Conservation (phyloP, 2,888 invertebrate species). For the Eubasilissa splendida region DNA sequence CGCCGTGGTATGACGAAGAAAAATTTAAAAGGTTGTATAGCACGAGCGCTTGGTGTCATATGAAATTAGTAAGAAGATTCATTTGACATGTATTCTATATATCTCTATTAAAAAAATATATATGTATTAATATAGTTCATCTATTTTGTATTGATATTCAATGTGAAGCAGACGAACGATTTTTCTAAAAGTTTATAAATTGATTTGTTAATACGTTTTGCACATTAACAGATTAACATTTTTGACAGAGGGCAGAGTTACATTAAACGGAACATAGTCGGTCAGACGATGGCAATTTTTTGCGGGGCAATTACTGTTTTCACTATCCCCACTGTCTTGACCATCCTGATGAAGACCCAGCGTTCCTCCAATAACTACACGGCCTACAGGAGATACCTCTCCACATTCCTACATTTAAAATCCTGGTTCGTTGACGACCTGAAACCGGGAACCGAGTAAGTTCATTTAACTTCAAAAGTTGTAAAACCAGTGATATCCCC, state of each 20-base stretch:
- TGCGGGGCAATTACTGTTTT: slow-evolving; percentile 83
- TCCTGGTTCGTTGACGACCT: slow-evolving; percentile 85
- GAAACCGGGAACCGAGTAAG: slow-evolving; percentile 74
- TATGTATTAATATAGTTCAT: too few species aligned
- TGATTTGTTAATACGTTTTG: too few species aligned
- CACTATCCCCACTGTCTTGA: slow-evolving; percentile 81
- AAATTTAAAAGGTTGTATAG: slow-evolving; percentile 74
- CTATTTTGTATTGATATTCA: too few species aligned
- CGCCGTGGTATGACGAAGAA: slow-evolving; percentile 78
- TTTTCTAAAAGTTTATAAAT: too few species aligned
- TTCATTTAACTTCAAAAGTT: too few species aligned
- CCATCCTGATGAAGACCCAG: slow-evolving; percentile 80
- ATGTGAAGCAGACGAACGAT: too few species aligned
- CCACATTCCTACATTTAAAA: slow-evolving; percentile 84
- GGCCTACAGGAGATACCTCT: slow-evolving; percentile 84
- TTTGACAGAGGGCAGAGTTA: slow-evolving; percentile 79
- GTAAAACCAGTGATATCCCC: neutral
- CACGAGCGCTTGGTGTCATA: slow-evolving; percentile 64
- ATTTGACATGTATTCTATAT: too few species aligned
- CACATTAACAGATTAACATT: neutral
- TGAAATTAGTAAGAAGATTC: too few species aligned
- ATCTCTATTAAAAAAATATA: too few species aligned
- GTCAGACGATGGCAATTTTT: slow-evolving; percentile 81
- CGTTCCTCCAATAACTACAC: slow-evolving; percentile 77
- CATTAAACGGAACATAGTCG: slow-evolving; percentile 79